Evolutionary conservation across 2,888 invertebrate genomes (phyloP).

Genomic region (Plemyria rubiginata): DNA sequence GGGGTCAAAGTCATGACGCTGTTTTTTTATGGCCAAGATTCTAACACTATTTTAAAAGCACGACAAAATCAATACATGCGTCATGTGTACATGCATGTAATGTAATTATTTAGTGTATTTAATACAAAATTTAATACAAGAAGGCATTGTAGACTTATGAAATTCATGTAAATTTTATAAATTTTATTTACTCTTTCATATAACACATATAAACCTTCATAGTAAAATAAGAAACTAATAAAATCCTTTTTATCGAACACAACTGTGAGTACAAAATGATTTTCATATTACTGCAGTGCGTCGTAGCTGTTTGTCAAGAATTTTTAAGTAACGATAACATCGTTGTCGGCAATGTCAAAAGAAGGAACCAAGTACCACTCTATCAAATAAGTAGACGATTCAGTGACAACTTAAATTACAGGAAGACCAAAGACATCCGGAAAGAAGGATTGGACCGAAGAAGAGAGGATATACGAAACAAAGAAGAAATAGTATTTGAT

Average conservation of each 20-base stretch:
- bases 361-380: slow-evolving; percentile 37
- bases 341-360: slow-evolving; percentile 34
- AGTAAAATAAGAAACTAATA: slow-evolving; percentile 1
- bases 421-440: slow-evolving; percentile 38
- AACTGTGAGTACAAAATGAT: slow-evolving; percentile 15
- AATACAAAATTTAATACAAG: no score
- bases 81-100: no score
- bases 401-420: slow-evolving; percentile 33
- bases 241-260: neutral
- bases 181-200: neutral
- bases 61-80: no score
- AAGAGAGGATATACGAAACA: slow-evolving; percentile 1
- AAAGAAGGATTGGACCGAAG: slow-evolving; percentile 2
- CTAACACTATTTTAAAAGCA: no score
- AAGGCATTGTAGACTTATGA: no score
- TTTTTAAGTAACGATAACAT: slow-evolving; percentile 21
- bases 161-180: no score
- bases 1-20: no score
- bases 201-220: neutral
- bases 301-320: slow-evolving; percentile 30
- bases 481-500: neutral
- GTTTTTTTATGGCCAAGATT: no score
- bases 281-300: slow-evolving; percentile 24
- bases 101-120: no score
- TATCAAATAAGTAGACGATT: slow-evolving; percentile 25